Conservation (phyloP, 2,113 vertebrate species). For the Apistogramma diplotaenia region DNA sequence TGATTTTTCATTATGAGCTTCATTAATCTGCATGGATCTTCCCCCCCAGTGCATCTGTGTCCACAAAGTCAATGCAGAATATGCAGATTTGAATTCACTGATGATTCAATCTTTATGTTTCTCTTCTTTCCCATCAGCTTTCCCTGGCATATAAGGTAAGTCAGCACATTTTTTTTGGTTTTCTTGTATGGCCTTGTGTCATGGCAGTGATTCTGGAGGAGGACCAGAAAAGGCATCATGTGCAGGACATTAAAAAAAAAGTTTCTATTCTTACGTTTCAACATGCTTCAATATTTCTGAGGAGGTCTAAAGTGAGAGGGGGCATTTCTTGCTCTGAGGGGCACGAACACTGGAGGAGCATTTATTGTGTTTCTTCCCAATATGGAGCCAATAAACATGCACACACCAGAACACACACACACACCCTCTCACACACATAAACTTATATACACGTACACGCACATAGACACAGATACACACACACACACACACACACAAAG, state of each 20-base stretch:
- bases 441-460: not conserved
- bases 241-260: not conserved
- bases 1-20: constrained; percentile 71
- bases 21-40: constrained; percentile 62
- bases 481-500: constrained; percentile 11
- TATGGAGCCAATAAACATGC: constrained; percentile 22
- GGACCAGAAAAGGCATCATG: not conserved
- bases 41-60: constrained; percentile 42
- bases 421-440: not conserved
- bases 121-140: constrained; percentile 81
- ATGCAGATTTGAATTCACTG: constrained; percentile 26
- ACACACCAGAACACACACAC: constrained; percentile 8
- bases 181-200: not conserved
- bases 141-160: constrained; percentile 94
- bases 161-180: not conserved
- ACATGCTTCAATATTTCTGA: not conserved
- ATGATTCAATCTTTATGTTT: constrained; percentile 63
- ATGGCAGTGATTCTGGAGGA: not conserved
- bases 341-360: constrained; percentile 10
- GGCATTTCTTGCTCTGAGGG: not conserved
- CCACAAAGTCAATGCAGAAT: constrained; percentile 18
- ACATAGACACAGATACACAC: constrained; percentile 7
- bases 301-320: constrained; percentile 4
- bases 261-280: not conserved
- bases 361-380: constrained; percentile 49